Base-by-base conservation (phyloP, 2,113 vertebrate species). In the Nymphicus hollandicus region DNA sequence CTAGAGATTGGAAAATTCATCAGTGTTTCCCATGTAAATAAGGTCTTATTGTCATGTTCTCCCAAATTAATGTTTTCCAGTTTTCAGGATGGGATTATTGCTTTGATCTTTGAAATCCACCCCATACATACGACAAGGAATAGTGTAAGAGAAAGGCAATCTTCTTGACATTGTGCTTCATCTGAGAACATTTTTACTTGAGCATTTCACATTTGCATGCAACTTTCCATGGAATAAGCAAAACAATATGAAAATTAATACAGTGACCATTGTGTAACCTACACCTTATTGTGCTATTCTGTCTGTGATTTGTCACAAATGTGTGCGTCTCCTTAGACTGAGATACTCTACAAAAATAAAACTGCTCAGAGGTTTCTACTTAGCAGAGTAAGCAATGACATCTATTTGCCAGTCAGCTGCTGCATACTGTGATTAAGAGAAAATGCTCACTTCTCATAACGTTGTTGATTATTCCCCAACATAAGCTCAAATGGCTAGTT, bases 381-480 rank as follows among this genome's bases (percentile, higher is more conserved):
- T 69, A 70, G 33, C 37, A 81, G 33, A 46, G 35, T 33, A 66
- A 89, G n/a, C 69, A 77, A 37, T 24, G n/a, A 13, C 17, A 79
- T 71, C 18, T 43, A 29, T 86, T 66, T 93, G 37, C 63, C 14
- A 56, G 63, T 83, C 73, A 80, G 74, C 47, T 89, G 37, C 43
- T 72, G 22, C 55, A 37, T 17, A 25, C 9, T 79, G n/a, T 71
- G 52, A 83, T 71, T 79, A 39, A 88, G 44, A 89, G 27, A 91
- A 95, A 87, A 86, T 23, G 22, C 13, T 83, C 24, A 35, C 1
- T 77, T 85, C 29, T 96, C 41, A 25, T 76, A 35, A 68, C 49
- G 28, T 37, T 86, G 20, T 88, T 96, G 46, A 91, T 91, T 82
- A 82, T 89, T 88, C 52, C 76, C 68, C 77, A 92, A 64, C 49